Evolutionary conservation across 2,888 invertebrate genomes (phyloP), one percentile per base, ranked within the genome.

Genomic region (Arctia plantaginis): DNA sequence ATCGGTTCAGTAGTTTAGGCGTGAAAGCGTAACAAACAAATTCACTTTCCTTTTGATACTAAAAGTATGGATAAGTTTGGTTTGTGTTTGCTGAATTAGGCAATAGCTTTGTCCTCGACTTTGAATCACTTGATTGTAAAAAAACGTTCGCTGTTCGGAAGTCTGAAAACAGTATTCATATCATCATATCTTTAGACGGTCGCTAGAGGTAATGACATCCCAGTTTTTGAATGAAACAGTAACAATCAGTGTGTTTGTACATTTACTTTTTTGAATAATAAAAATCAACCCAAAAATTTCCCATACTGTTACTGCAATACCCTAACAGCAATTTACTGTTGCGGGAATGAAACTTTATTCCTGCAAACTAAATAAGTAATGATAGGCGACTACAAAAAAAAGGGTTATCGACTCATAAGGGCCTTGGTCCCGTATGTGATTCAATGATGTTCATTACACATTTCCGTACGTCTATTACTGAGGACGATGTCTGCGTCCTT

Each of bases 401-500:
- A 23, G 66, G 74, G 77, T 72, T 75, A 80, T 73, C 73, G 79
- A 66, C 79, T 62, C 39, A 73, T 72, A 69, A 72, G 76, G 79
- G 71, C 74, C 75, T 69, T 65, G 66, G 76, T 71, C 83, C 80
- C 74, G 75, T 78, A 77, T 76, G 47, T 62, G 64, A 76, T 68
- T 72, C 68, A 81, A 79, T 82, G 59, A 81, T 82, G 80, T 77
- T 70, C 77, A 84, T 83, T 81, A 77, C 74, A 77, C 77, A 78
- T 82, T 83, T 84, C 84, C 84, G 79, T 75, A 79, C 64, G 74
- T 30, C 55, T 83, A 85, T 85, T 79, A 72, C 71, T 72, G 73
- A 72, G 87, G 83, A 83, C 85, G 84, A 84, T 80, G 83, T 83
- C 84, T 82, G 35, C 85, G 86, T 87, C 86, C 88, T 87, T 87